A percentile compares a stretch with the other conserved stretches of the same genome.
Evolutionary conservation across 1,140 invertebrate species (phyloP).

Genomic region (Drosophila ananassae): DNA sequence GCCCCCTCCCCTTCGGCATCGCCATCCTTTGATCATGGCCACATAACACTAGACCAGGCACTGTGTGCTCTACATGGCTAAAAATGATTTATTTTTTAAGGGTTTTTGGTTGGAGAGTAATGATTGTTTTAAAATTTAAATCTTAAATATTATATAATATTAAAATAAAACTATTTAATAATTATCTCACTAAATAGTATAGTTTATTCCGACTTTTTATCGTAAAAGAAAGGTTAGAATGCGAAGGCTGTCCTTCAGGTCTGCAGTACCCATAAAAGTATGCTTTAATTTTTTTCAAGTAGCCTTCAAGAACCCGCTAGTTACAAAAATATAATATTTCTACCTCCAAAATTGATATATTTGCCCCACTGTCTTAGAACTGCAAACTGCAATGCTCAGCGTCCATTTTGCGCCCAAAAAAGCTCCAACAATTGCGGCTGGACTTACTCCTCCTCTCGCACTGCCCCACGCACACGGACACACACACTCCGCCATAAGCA

Average conservation of each 20-base stretch:
- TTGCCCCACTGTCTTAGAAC: slow-evolving; percentile 54
- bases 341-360: neutral
- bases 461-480: slow-evolving; percentile 13
- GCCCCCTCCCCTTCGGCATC: slow-evolving; percentile 3
- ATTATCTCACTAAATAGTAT: no score
- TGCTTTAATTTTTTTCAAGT: neutral
- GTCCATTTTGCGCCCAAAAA: slow-evolving; percentile 70
- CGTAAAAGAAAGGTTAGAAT: no score
- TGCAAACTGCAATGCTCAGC: slow-evolving; percentile 69
- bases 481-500: slow-evolving; percentile 10
- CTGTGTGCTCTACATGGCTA: slow-evolving; percentile 3
- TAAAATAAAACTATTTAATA: no score
- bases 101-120: neutral
- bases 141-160: no score
- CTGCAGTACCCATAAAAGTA: no score
- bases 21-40: slow-evolving; percentile 20
- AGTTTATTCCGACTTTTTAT: no score
- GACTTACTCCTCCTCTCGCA: slow-evolving; percentile 35
- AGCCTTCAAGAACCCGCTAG: neutral
- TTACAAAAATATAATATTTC: neutral
- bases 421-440: slow-evolving; percentile 76
- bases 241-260: no score
- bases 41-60: slow-evolving; percentile 31
- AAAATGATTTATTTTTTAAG: neutral
- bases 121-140: no score